Percentiles rank a stretch among this genome's conserved stretches.
Conservation (phyloP, 2,888 invertebrate species). For the Calephelis perditalis region DNA sequence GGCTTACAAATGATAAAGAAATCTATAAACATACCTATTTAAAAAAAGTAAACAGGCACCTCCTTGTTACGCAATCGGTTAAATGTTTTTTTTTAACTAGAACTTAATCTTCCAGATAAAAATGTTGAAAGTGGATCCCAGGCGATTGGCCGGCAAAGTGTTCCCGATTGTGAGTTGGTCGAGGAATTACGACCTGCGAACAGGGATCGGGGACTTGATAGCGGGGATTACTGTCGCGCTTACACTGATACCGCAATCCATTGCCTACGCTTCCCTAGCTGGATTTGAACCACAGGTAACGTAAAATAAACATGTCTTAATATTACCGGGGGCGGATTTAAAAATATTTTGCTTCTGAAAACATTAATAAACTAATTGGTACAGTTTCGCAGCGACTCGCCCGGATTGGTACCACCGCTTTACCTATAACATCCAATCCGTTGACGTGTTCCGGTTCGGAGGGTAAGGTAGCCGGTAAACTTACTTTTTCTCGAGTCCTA, state of each 20-base stretch:
- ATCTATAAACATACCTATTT: too few relatives aligned
- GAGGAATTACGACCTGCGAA: slow-evolving; percentile 72
- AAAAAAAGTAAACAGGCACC: too few relatives aligned
- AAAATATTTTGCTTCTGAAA: too few relatives aligned
- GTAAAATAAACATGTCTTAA: slow-evolving; percentile 4
- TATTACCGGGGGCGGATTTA: background rate
- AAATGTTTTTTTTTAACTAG: background rate
- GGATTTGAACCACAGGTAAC: slow-evolving; percentile 84
- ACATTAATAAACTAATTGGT: too few relatives aligned
- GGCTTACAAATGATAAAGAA: too few relatives aligned
- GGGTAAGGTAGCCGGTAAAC: too few relatives aligned
- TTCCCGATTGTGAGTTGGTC: slow-evolving; percentile 80
- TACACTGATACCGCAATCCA: slow-evolving; percentile 87
- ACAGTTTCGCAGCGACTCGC: too few relatives aligned
- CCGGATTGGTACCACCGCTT: too few relatives aligned
- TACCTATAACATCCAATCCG: too few relatives aligned
- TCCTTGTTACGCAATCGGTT: too few relatives aligned
- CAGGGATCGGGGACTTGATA: slow-evolving; percentile 82
- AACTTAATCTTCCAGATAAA: slow-evolving; percentile 15
- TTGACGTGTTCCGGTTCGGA: too few relatives aligned
- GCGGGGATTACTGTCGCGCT: slow-evolving; percentile 88
- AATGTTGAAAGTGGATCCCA: slow-evolving; percentile 43
- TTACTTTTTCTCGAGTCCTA: too few relatives aligned
- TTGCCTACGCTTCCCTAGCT: slow-evolving; percentile 87
- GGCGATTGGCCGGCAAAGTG: slow-evolving; percentile 42